phyloP scores from a whole-genome alignment of 23 tunicate species.

The Botrylloides violaceus region DNA sequence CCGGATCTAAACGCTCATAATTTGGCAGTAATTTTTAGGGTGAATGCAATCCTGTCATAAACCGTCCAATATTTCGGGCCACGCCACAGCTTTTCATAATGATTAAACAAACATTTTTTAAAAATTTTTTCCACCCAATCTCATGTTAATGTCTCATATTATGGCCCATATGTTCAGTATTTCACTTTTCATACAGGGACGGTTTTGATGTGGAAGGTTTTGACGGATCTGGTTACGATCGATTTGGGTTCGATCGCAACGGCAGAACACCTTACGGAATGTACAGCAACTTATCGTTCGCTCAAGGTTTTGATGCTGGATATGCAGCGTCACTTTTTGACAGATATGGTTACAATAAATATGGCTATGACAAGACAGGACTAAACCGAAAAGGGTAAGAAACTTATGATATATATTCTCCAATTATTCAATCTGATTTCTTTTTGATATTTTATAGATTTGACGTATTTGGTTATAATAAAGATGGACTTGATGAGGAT shows the following conservation, averaged over 20 bases:
- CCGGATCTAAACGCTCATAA: too few species aligned
- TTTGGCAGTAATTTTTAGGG: too few species aligned
- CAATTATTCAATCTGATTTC: neutral
- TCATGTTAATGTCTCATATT: too few species aligned
- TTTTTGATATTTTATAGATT: slow-evolving; percentile 24
- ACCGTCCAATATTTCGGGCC: too few species aligned
- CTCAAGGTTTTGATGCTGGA: slow-evolving; percentile 37
- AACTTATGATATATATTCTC: neutral
- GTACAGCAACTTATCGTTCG: slow-evolving; percentile 49
- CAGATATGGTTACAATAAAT: slow-evolving; percentile 56
- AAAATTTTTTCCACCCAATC: too few species aligned
- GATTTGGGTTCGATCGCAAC: slow-evolving; percentile 61
- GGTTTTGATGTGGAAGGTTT: slow-evolving; percentile 64
- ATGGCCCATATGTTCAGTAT: too few species aligned
- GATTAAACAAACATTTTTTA: too few species aligned
- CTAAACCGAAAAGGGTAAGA: slow-evolving; percentile 62
- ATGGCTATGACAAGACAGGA: slow-evolving; percentile 49
- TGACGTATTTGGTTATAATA: slow-evolving; percentile 53
- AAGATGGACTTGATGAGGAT: slow-evolving; percentile 48
- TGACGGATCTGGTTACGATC: slow-evolving; percentile 55
- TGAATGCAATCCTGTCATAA: too few species aligned
- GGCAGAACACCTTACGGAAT: slow-evolving; percentile 63
- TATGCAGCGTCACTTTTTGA: slow-evolving; percentile 61
- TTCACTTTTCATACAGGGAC: slow-evolving; percentile 44
- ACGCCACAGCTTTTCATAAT: too few species aligned